A percentile compares a stretch with the other conserved stretches of the same genome.
These are phyloP conservation scores for Stylophora pistillata DNA, from an alignment of 64 coral and sea anemone genomes.

Conservation along the genomic window DNA sequence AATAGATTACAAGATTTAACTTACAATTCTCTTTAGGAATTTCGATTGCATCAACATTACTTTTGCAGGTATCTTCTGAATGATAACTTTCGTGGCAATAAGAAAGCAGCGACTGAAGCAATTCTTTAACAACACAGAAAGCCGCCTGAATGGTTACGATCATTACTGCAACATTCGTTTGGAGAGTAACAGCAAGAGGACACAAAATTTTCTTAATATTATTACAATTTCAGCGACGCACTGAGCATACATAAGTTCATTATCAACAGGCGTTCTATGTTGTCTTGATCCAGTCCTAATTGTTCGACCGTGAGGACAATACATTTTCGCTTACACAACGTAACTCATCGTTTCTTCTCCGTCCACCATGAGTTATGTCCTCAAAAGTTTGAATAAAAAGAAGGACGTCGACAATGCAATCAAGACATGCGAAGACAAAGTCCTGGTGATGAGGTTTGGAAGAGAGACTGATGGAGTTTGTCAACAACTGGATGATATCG, in stretches of 20 bases:
- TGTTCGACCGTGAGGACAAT: not conserved
- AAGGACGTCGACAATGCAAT: conserved; percentile 96
- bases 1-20: no score
- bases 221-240: not conserved
- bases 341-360: not conserved
- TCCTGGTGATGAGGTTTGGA: conserved; percentile 92
- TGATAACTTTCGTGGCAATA: not conserved
- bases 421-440: conserved; percentile 92
- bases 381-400: conserved; percentile 76
- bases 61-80: not conserved
- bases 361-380: conserved; percentile 79
- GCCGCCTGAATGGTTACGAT: conserved; percentile 11
- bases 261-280: conserved; percentile 24
- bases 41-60: no score
- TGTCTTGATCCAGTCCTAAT: conserved; percentile 14
- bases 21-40: no score
- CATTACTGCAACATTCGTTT: not conserved
- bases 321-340: not conserved
- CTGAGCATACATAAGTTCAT: not conserved
- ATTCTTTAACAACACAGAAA: conserved; percentile 4
- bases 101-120: not conserved
- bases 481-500: conserved; percentile 93
- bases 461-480: conserved; percentile 81
- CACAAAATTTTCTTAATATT: not conserved
- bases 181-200: not conserved